Evolutionary conservation across 2,888 invertebrate genomes (phyloP), one percentile per base, ranked within the genome.

Genomic region (Pyrgus malvae): DNA sequence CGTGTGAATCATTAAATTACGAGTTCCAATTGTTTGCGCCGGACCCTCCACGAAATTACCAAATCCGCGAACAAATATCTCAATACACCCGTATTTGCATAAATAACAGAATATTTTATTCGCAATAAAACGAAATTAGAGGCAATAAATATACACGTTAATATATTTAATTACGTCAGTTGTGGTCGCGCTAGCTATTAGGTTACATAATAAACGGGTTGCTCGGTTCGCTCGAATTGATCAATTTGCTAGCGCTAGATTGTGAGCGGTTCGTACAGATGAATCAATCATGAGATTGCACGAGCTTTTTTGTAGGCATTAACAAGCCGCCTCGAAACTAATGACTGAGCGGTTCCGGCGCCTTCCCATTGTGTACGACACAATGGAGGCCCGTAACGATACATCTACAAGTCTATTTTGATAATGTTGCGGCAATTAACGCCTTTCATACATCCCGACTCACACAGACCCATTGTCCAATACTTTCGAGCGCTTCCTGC

Each of bases 271-370:
- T 72, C 74, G 70, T 76, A 70, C 71, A 68, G 77, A 83, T 65
- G 74, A 78, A 83, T 85, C 84, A 86, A 86, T 88, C 82, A 82
- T 75, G 67, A 68, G 63, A 59, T 63, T 70, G 70, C 69, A 72
- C 60, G 70, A 67, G 70, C 66, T 83, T 83, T 80, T 83, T 85
- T 81, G 77, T 74, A 61, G 68, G 64, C 70, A 70, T 74, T 76
- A 80, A 83, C 78, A 74, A 80, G 76, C 68, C 68, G 70, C 59
- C 64, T 65, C 60, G 69, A 50, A 55, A 57, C 59, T 81, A 79
- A 86, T 86, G 83, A 84, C 74, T 74, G 57, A 62, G 78, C 75
- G 68, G 70, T 77, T 79, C 77, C 23, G 75, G 72, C 65, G 63
- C 70, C 64, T 68, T 64, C 56, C 64, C 64, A 70, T 69, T 48